These are phyloP conservation scores for Furnarius figulus DNA, from an alignment of 2,113 vertebrate genomes.

Conservation along the genomic window DNA sequence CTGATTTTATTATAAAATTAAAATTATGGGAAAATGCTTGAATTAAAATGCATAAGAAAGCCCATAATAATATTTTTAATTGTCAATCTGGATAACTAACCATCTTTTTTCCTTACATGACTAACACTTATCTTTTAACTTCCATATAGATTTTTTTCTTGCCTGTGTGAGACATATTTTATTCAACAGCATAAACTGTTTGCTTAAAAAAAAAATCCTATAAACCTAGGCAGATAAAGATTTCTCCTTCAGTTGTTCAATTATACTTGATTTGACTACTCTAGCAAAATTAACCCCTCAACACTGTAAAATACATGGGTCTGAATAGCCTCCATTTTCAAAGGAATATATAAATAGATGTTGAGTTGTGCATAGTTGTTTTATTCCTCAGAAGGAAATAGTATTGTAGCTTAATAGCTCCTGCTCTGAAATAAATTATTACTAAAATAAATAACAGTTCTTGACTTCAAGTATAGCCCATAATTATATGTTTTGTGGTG, in stretches of 20 bases:
- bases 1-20: neutral
- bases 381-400: neutral
- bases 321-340: neutral
- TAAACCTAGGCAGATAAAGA: neutral
- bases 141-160: neutral
- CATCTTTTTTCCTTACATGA: neutral
- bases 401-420: neutral
- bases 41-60: neutral
- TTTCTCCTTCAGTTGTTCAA: neutral
- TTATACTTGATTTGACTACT: neutral
- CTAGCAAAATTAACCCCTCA: neutral
- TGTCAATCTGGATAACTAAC: neutral
- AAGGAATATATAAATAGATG: neutral
- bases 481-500: neutral
- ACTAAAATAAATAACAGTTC: neutral
- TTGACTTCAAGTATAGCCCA: neutral
- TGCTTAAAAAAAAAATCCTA: neutral
- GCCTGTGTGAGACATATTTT: neutral
- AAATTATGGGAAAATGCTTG: neutral
- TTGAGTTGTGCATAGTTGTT: neutral
- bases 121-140: neutral
- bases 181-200: neutral
- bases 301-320: neutral
- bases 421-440: neutral
- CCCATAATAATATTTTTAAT: neutral